Percentiles rank a stretch among this genome's conserved stretches.
Conservation (phyloP, 2,113 vertebrate species). For the Apus apus region DNA sequence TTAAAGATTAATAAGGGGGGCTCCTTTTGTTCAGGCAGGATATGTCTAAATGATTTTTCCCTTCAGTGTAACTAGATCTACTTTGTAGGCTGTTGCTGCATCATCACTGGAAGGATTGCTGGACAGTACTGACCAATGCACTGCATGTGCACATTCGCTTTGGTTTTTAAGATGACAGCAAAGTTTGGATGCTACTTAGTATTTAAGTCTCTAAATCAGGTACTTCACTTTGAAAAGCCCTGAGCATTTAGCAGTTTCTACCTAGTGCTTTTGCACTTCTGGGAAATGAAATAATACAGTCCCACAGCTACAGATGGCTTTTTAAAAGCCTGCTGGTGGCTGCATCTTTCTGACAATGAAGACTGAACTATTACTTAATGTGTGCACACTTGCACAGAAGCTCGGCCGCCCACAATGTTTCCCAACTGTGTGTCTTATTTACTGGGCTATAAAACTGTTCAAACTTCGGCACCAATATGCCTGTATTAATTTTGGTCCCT, state of each 20-base stretch:
- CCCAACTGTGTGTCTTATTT: neutral
- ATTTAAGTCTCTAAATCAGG: neutral
- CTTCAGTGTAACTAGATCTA: fast-evolving
- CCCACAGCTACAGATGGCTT: neutral
- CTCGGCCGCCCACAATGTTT: neutral
- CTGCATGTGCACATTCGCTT: neutral
- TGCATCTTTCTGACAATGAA: neutral
- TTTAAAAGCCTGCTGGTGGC: neutral
- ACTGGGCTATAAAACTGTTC: neutral
- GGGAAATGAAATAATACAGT: neutral
- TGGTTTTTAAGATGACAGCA: neutral
- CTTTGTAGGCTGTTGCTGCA: neutral
- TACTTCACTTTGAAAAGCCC: neutral
- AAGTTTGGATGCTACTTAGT: neutral
- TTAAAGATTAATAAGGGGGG: no score
- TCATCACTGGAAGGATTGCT: fast-evolving
- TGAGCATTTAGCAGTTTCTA: neutral
- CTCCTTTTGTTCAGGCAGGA: neutral
- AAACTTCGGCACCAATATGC: neutral
- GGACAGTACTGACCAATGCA: fast-evolving
- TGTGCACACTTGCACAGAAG: neutral
- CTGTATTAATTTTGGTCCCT: neutral
- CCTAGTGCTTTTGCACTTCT: neutral
- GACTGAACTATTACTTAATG: neutral
- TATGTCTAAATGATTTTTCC: neutral